Base-by-base conservation (phyloP, 2,888 invertebrate genomes). In the Epiperipatus broadwayi region DNA sequence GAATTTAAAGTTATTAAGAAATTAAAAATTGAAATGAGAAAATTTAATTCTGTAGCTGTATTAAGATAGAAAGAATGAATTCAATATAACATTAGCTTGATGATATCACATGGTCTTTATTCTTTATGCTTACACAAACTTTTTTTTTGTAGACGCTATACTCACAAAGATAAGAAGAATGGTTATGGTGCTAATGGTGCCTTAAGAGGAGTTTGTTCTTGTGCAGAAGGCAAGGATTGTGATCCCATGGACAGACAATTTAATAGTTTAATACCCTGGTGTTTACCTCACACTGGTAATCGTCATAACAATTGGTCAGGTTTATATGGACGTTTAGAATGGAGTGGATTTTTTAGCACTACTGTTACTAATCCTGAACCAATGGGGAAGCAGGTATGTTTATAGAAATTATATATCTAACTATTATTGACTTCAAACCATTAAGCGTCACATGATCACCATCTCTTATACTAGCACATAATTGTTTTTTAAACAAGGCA, bases 221-320 rank as follows among this genome's bases (percentile, higher is more conserved):
- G 83, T 61, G 73, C 73, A 0, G 51, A 50, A 34, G 64, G 65
- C 4, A 51, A 51, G 18, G 5, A 35, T 7, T 83, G 81, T 58
- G 70, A 75, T 51, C 67, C 73, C 1, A 58, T 64, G 44, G 78
- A 77, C 59, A 68, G 73, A 42, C 83, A 83, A 63, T 73, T 72
- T 56, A 74, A 78, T 59, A 83, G 83, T 3, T 62, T 83, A 43
- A 77, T 84, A 38, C 83, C 83, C 0, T 84, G 83, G 83, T 81
- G 81, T 53, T 64, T 83, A 47, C 80, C 81, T 7, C 83, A 83
- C 57, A 83, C 83, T 2, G 79, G 72, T 35, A 79, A 80, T 61
- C 58, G 80, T 14, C 79, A 83, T 58, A 78, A 79, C 59, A 67
- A 83, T 61, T 83, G 83, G 83, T 72, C 78, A 0, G 84, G 81